Evolutionary conservation across 2,797 vertebrate species (phyloP), one percentile per base, ranked within the genome.

Genomic region (Xenopus petersii): DNA sequence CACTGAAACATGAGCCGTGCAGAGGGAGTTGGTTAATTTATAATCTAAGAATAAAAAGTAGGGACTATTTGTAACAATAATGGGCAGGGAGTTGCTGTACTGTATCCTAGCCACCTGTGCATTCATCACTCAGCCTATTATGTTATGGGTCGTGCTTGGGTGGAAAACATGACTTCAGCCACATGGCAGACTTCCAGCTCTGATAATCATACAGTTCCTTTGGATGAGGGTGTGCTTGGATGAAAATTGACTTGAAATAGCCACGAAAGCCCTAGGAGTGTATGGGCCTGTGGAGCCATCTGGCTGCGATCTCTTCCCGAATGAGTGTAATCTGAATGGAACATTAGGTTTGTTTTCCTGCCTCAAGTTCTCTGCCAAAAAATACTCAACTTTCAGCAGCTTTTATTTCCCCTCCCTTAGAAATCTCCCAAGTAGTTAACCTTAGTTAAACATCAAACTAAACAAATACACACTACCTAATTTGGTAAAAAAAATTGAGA

Each of bases 301-400:
- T 84, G 84, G 81, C 82, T 82, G 79, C 84, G 86, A 85, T 81
- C 84, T 80, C 72, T 85, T 83, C 82, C 80, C 73, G 84, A 84
- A 80, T 80, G 71, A 79, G 80, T 80, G 74, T 84, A 82, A 85
- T 82, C 80, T 79, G 84, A 88, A 81, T 81, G 82, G 87, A 87
- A 85, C 75, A 83, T 0, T 64, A 85, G 69, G 75, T 81, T 67
- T 79, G 49, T 80, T 82, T 85, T 85, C 79, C 84, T 82, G 82
- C 73, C 82, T 79, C 79, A 78, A 15, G 77, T 17, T 1, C 74
- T 62, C 78, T 84, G 81, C 81, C 77, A 87, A 82, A 81, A 79
- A 62, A 54, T 64, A 64, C 48, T 72, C 33, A 12, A 47, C 36
- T 17, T 47, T 70, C 71, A 73, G 76, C 54, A 61, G 48, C 49